These are phyloP conservation scores for Rhagonycha lutea DNA, from an alignment of 2,888 invertebrate genomes.

Conservation along the genomic window DNA sequence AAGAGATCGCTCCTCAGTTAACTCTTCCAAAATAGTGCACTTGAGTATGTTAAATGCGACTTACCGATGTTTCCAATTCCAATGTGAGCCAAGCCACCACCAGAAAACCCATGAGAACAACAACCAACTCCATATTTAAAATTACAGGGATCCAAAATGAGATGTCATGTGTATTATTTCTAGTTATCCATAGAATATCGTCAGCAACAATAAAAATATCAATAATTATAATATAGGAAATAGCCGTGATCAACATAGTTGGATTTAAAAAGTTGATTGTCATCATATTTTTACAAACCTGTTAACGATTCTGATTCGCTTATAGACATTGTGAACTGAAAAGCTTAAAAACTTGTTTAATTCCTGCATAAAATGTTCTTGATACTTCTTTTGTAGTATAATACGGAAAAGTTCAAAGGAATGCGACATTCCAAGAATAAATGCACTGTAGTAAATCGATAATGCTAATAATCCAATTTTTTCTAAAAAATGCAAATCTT, in stretches of 20 bases:
- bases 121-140: not conserved
- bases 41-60: too few relatives aligned
- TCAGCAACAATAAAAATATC: not conserved
- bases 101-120: too few relatives aligned
- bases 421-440: not conserved
- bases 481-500: not conserved
- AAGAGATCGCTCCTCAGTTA: too few relatives aligned
- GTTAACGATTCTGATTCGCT: not conserved
- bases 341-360: not conserved
- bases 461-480: not conserved
- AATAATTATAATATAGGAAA: too few relatives aligned
- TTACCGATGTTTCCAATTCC: too few relatives aligned
- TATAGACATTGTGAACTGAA: not conserved
- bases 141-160: not conserved
- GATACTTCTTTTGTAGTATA: not conserved
- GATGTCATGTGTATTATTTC: not conserved
- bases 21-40: too few relatives aligned
- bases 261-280: not conserved
- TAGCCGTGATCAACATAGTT: not conserved
- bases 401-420: not conserved
- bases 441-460: not conserved
- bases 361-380: not conserved
- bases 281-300: not conserved
- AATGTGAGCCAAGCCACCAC: too few relatives aligned
- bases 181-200: not conserved